phyloP scores from a whole-genome alignment of 92 coral and sea anemone genomes.

The Porites rus region DNA sequence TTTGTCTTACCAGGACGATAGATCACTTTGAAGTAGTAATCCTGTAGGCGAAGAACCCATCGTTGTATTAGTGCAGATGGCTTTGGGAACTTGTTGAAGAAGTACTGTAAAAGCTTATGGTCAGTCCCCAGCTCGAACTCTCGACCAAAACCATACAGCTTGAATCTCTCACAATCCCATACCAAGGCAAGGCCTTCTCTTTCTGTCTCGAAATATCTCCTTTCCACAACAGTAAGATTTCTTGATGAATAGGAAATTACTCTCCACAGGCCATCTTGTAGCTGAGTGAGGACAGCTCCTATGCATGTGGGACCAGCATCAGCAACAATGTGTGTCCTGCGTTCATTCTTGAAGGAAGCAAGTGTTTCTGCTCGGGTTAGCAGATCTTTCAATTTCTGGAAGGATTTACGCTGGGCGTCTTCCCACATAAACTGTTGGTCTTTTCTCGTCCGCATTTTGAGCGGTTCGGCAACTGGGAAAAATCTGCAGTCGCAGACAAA shows the following conservation, averaged over 20 bases:
- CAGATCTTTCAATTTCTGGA: constrained; percentile 47
- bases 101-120: constrained; percentile 66
- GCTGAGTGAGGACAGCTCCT: constrained; percentile 59
- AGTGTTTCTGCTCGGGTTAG: constrained; percentile 53
- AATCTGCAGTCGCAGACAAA: constrained; percentile 13
- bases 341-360: constrained; percentile 59
- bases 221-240: constrained; percentile 58
- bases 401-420: constrained; percentile 52
- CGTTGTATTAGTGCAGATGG: constrained; percentile 46
- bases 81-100: constrained; percentile 33
- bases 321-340: constrained; percentile 56
- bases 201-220: constrained; percentile 58
- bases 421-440: constrained; percentile 57
- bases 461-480: constrained; percentile 58
- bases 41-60: constrained; percentile 49
- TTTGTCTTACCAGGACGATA: constrained; percentile 52
- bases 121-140: constrained; percentile 65
- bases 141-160: constrained; percentile 60
- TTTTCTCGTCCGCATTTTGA: constrained; percentile 55
- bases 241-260: constrained; percentile 59
- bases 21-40: constrained; percentile 37
- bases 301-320: constrained; percentile 63
- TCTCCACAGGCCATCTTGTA: constrained; percentile 58
- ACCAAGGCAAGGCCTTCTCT: constrained; percentile 62
- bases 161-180: constrained; percentile 57